Conservation (phyloP, 2,113 vertebrate species). For the Cryptomyrus ogoouensis region DNA sequence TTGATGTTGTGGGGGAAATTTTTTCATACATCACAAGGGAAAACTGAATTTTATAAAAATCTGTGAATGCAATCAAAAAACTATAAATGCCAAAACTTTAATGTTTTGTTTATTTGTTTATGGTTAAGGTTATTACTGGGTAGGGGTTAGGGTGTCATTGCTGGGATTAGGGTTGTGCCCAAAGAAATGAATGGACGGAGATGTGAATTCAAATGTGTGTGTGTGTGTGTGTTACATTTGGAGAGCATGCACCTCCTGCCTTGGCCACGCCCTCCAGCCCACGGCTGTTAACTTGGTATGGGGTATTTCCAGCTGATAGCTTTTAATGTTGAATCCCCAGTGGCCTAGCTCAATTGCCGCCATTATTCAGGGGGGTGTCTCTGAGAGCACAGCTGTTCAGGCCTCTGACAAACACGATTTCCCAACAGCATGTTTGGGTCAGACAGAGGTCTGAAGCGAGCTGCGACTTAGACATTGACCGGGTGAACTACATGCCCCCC, state of each 20-base stretch:
- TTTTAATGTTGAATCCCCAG: constrained; percentile 35
- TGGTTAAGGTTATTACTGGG: background rate
- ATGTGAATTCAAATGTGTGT: background rate
- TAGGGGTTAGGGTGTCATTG: background rate
- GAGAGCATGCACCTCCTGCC: background rate
- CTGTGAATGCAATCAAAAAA: background rate
- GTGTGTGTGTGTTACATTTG: background rate
- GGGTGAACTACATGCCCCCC: background rate
- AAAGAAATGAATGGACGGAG: background rate
- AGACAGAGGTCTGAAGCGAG: background rate
- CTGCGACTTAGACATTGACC: constrained; percentile 8
- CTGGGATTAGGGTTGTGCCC: background rate
- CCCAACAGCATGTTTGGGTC: background rate
- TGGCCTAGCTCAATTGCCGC: constrained; percentile 4
- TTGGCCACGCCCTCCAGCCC: constrained; percentile 14
- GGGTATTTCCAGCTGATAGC: constrained; percentile 35
- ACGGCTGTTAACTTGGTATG: constrained; percentile 37
- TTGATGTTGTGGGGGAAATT: too few species aligned
- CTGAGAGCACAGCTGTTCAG: constrained; percentile 31
- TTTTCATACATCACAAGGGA: too few species aligned
- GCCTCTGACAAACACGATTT: constrained; percentile 16
- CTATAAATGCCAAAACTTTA: background rate
- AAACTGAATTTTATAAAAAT: background rate
- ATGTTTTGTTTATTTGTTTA: too few species aligned
- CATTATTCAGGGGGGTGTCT: constrained; percentile 1